phyloP scores from a whole-genome alignment of 2,113 vertebrate species.

The Centrocercus urophasianus region DNA sequence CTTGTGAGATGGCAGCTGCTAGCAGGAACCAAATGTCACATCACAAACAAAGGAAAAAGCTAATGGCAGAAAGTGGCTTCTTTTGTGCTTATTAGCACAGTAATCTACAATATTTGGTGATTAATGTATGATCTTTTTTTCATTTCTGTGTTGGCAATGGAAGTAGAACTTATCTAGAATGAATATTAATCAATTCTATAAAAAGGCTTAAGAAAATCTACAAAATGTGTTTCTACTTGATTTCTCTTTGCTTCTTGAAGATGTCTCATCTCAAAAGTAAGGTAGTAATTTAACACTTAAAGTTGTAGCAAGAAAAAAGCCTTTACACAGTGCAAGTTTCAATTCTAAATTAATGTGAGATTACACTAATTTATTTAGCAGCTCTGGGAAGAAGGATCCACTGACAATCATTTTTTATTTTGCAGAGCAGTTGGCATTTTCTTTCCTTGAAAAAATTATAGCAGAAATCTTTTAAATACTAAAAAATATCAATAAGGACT shows the following conservation, averaged over 20 bases:
- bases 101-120: neutral
- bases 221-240: neutral
- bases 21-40: constrained; percentile 59
- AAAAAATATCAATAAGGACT: neutral
- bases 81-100: constrained; percentile 21
- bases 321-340: neutral
- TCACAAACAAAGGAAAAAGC: constrained; percentile 28
- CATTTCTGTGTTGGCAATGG: neutral
- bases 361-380: neutral
- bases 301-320: neutral
- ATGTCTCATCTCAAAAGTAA: neutral
- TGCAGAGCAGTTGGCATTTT: neutral
- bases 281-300: neutral
- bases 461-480: neutral
- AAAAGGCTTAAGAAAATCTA: neutral
- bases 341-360: neutral
- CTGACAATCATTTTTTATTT: neutral
- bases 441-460: neutral
- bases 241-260: neutral
- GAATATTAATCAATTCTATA: neutral
- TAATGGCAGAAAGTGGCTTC: constrained; percentile 4
- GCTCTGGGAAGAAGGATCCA: neutral
- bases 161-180: neutral
- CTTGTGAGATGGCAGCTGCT: constrained; percentile 68
- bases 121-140: constrained; percentile 3